Evolutionary conservation across 1,140 invertebrate genomes (phyloP).

Genomic region (Drosophila leontia): DNA sequence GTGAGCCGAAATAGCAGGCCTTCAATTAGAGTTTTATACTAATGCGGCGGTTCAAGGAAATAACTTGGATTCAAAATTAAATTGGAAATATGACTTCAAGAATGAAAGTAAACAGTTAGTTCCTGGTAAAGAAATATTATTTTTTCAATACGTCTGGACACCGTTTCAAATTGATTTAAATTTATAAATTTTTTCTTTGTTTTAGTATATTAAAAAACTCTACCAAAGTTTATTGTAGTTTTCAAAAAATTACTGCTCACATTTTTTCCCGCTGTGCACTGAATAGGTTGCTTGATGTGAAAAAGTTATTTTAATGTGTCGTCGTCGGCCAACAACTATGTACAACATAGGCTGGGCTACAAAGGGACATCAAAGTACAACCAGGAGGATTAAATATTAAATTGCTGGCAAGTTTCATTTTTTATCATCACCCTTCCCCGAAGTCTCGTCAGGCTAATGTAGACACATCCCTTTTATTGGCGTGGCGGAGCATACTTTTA

Average conservation of each 20-base stretch:
- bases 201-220: not conserved
- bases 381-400: constrained; percentile 34
- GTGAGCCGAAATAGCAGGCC: not conserved
- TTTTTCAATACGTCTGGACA: not conserved
- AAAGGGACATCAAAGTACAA: constrained; percentile 3
- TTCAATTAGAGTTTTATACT: not conserved
- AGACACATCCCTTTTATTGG: constrained; percentile 35
- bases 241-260: no score
- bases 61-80: not conserved
- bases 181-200: not conserved
- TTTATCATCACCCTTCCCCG: constrained; percentile 29
- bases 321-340: not conserved
- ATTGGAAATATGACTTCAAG: not conserved
- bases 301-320: constrained; percentile 19
- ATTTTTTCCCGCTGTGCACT: constrained; percentile 1
- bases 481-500: constrained; percentile 38
- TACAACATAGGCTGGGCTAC: constrained; percentile 6
- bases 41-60: not conserved
- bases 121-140: not conserved
- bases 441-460: constrained; percentile 26
- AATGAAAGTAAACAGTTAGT: not conserved
- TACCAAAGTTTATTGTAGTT: not conserved
- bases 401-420: constrained; percentile 26
- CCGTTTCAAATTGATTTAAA: not conserved
- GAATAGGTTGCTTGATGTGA: constrained; percentile 4